Conservation (phyloP, 2,113 vertebrate species). For the Rhinolophus sinicus region DNA sequence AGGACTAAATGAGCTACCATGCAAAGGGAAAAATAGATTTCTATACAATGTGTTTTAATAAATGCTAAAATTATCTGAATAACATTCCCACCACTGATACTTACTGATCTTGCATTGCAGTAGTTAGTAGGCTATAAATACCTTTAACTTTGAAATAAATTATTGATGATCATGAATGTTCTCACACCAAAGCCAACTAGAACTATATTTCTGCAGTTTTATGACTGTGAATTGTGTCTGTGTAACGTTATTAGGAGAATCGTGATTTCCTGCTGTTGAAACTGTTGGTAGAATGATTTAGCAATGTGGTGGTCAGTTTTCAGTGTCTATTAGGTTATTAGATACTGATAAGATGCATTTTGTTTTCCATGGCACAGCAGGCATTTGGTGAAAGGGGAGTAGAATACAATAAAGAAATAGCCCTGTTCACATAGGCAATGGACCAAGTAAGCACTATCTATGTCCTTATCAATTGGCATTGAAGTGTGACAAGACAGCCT, state of each 20-base stretch:
- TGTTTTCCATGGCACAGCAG: conserved; percentile 32
- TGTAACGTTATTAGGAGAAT: conserved; percentile 71
- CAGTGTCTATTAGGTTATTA: conserved; percentile 55
- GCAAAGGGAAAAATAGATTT: neutral
- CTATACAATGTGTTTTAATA: conserved; percentile 29
- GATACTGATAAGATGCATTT: neutral
- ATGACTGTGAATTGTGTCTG: conserved; percentile 63
- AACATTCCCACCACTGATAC: neutral
- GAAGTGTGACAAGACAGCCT: neutral
- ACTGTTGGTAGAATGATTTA: conserved; percentile 62
- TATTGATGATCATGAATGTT: conserved; percentile 68
- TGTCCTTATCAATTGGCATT: neutral
- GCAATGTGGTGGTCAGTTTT: conserved; percentile 71
- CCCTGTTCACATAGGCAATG: neutral
- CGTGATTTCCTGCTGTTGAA: conserved; percentile 70
- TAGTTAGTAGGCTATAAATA: conserved; percentile 46
- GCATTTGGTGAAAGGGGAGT: neutral
- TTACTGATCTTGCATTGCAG: conserved; percentile 35
- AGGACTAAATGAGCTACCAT: neutral
- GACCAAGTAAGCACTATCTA: neutral
- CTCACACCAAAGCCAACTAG: conserved; percentile 52
- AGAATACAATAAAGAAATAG: conserved; percentile 32
- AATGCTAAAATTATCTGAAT: neutral
- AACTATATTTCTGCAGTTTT: conserved; percentile 71
- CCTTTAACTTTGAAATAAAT: conserved; percentile 69